Percentiles rank a stretch among this genome's conserved stretches.
These are phyloP conservation scores for Sebastes itinus DNA, from an alignment of 2,797 vertebrate genomes.

Conservation along the genomic window DNA sequence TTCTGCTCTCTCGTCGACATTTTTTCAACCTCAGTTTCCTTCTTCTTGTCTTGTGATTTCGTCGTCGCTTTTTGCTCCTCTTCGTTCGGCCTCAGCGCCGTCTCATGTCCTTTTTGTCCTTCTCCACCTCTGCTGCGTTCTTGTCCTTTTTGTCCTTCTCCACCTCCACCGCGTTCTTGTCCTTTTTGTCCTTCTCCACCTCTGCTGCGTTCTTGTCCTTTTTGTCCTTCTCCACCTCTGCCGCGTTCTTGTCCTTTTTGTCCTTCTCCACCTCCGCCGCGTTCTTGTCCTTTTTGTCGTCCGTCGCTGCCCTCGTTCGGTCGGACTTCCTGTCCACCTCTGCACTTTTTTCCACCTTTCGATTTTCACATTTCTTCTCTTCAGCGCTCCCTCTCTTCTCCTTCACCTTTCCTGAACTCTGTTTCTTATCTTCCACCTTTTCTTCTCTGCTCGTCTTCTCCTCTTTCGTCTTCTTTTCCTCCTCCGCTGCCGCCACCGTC, in stretches of 20 bases:
- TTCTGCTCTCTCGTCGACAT: not conserved
- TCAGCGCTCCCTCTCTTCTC: not conserved
- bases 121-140: too few relatives aligned
- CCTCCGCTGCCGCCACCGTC: rapidly evolving
- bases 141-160: too few relatives aligned
- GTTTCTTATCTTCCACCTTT: not conserved
- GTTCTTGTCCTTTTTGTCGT: not conserved
- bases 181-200: too few relatives aligned
- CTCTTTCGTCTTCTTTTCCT: not conserved
- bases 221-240: too few relatives aligned
- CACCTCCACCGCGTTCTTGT: too few relatives aligned
- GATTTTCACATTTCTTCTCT: not conserved
- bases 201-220: too few relatives aligned
- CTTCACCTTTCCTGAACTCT: not conserved
- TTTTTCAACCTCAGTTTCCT: not conserved
- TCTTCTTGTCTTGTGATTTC: not conserved
- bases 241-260: too few relatives aligned
- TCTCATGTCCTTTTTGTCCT: not conserved
- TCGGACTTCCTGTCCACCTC: not conserved
- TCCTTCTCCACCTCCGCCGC: too few relatives aligned
- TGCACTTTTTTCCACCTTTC: not conserved
- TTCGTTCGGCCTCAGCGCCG: rapidly evolving
- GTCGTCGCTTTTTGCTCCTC: not conserved
- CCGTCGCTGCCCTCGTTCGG: not conserved
- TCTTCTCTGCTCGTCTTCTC: not conserved